Evolutionary conservation across 2,797 vertebrate species (phyloP).

Genomic region (Stomatorhinus walkeri): DNA sequence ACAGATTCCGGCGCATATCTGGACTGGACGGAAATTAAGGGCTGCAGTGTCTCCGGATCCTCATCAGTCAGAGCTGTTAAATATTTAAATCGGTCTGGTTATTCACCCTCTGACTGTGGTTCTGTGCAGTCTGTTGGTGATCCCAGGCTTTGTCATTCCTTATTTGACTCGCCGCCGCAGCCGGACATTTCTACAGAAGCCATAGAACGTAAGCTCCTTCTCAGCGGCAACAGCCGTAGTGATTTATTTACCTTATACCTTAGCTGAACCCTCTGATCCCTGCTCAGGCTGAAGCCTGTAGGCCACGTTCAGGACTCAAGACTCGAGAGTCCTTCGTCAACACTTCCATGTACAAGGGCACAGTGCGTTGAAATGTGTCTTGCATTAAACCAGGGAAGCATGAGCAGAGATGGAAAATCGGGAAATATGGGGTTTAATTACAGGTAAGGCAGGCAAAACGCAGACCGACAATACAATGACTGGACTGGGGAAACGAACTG

Average conservation of each 20-base stretch:
- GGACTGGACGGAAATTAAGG: neutral
- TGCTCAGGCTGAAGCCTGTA: neutral
- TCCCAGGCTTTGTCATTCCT: too few relatives aligned
- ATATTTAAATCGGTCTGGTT: neutral
- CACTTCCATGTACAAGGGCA: neutral
- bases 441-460: too few relatives aligned
- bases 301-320: neutral
- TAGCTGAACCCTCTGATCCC: neutral
- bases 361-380: neutral
- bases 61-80: neutral
- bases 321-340: neutral
- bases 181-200: neutral
- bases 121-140: too few relatives aligned
- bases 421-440: too few relatives aligned
- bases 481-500: too few relatives aligned
- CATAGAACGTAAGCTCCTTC: neutral
- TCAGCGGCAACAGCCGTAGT: neutral
- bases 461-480: too few relatives aligned
- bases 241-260: neutral
- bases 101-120: too few relatives aligned
- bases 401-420: too few relatives aligned
- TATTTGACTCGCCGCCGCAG: too few relatives aligned
- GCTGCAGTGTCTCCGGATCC: neutral
- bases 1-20: neutral
- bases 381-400: too few relatives aligned